Conservation (phyloP, 2,113 vertebrate genomes). For the Antennarius striatus region DNA sequence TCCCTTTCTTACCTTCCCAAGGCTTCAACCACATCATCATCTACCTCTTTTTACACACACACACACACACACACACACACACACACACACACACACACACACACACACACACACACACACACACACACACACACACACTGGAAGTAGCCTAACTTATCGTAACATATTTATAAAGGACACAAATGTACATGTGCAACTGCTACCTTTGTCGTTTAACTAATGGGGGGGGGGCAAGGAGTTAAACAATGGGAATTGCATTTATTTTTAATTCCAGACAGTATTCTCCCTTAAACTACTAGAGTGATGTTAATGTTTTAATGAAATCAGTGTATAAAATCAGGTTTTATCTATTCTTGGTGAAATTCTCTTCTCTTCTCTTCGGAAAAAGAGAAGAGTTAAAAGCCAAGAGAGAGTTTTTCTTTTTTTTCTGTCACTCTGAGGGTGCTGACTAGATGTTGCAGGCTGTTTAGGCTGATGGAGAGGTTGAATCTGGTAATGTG, state of each 20-base stretch:
- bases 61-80: not conserved
- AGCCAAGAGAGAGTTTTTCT: conserved; percentile 4
- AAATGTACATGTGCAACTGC: conserved; percentile 56
- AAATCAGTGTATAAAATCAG: not conserved
- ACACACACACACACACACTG: conserved; percentile 34
- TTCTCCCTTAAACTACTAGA: not conserved
- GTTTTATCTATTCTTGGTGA: too few relatives aligned
- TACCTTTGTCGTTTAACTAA: conserved; percentile 72
- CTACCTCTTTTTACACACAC: conserved; percentile 8
- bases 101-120: not conserved
- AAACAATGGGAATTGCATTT: conserved; percentile 30
- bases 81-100: conserved; percentile 6
- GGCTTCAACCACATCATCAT: conserved; percentile 51
- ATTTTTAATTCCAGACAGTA: not conserved
- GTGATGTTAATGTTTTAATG: not conserved
- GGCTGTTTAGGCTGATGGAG: conserved; percentile 55
- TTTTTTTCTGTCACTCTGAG: conserved; percentile 27
- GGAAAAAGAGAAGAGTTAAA: not conserved
- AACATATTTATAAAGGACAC: conserved; percentile 64
- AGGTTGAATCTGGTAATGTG: conserved; percentile 60
- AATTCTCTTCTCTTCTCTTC: too few relatives aligned
- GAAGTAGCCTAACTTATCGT: conserved; percentile 57
- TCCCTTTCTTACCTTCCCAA: conserved; percentile 68
- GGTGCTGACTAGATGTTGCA: conserved; percentile 59
- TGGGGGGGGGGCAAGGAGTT: conserved; percentile 20